Percentiles rank a stretch among this genome's conserved stretches.
phyloP scores from a whole-genome alignment of 92 coral and sea anemone species.

The Scolanthus callimorphus region DNA sequence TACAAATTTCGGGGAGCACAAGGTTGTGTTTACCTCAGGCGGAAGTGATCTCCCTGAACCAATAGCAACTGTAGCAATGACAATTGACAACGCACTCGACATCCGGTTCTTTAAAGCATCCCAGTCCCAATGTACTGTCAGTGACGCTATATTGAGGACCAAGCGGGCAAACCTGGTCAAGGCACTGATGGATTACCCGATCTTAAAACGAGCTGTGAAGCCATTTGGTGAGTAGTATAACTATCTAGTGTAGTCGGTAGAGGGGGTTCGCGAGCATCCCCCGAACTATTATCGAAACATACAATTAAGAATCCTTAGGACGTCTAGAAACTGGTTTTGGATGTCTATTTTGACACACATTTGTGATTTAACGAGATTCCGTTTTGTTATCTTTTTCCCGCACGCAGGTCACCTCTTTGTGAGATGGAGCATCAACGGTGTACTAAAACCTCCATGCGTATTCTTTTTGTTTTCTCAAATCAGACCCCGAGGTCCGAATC shows the following conservation, averaged over 20 bases:
- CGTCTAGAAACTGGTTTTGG: too few species aligned
- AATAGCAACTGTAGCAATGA: background rate
- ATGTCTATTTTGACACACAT: too few species aligned
- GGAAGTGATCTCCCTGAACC: conserved; percentile 2
- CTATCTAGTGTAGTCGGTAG: too few species aligned
- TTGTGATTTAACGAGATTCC: too few species aligned
- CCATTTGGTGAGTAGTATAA: background rate
- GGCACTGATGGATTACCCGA: conserved; percentile 1
- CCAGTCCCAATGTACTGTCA: background rate
- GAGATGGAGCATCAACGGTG: too few species aligned
- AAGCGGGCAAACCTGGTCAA: background rate
- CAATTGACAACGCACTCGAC: background rate
- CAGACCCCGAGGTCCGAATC: background rate
- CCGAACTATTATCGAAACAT: too few species aligned
- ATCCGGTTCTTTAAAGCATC: background rate
- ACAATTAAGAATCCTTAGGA: too few species aligned
- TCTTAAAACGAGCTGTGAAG: background rate
- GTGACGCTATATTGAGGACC: background rate
- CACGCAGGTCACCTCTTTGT: too few species aligned
- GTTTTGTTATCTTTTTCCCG: too few species aligned
- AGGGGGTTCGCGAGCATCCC: background rate
- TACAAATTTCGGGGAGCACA: conserved; percentile 3
- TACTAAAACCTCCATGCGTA: too few species aligned
- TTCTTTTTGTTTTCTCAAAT: background rate
- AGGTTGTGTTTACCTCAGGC: background rate